Percentiles rank a stretch among this genome's conserved stretches.
These are phyloP conservation scores for Papilio protenor DNA, from an alignment of 2,888 invertebrate species.

Conservation along the genomic window DNA sequence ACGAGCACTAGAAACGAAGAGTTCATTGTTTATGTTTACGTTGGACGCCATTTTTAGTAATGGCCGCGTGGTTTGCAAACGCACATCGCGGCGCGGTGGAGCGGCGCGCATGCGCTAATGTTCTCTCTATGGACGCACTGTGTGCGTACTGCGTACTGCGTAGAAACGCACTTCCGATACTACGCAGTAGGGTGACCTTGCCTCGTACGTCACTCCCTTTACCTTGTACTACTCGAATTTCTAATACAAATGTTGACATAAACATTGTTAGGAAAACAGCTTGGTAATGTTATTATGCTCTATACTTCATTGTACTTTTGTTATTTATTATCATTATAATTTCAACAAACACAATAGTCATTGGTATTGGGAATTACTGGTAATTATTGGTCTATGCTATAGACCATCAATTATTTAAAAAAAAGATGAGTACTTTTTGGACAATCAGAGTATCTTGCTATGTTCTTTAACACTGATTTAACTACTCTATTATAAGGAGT, in stretches of 20 bases:
- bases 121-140: constrained; percentile 34
- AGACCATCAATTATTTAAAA: neutral
- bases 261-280: constrained; percentile 31
- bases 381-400: no score
- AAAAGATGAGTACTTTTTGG: neutral
- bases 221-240: constrained; percentile 13
- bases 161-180: constrained; percentile 47
- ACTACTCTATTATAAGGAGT: neutral
- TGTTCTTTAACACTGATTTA: neutral
- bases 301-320: neutral
- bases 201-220: constrained; percentile 47
- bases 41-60: constrained; percentile 13
- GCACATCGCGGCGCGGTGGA: neutral
- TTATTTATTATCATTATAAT: neutral
- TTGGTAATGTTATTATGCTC: neutral
- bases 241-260: constrained; percentile 14
- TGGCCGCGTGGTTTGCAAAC: constrained; percentile 13
- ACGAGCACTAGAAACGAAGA: neutral
- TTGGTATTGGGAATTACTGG: no score
- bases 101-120: constrained; percentile 17
- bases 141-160: constrained; percentile 44
- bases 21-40: constrained; percentile 11
- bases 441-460: neutral
- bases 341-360: no score
- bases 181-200: constrained; percentile 59